phyloP scores from a whole-genome alignment of 2,888 invertebrate species.

The Cancer borealis region DNA sequence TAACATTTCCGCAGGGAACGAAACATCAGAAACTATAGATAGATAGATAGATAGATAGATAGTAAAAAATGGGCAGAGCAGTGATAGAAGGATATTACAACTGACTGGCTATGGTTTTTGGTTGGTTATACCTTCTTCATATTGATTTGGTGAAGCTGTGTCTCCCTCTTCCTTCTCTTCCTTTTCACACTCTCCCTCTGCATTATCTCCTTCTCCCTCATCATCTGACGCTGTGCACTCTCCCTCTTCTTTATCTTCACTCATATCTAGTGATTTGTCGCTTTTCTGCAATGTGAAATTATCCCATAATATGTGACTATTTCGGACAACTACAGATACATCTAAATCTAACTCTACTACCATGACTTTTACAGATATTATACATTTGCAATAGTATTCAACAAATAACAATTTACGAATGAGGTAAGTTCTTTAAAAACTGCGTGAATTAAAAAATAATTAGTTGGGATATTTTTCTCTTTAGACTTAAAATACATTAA shows the following conservation, averaged over 20 bases:
- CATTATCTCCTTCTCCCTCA: not conserved
- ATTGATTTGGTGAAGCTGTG: not conserved
- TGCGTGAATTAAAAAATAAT: too few species aligned
- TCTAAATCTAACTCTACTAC: too few species aligned
- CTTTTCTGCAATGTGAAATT: not conserved
- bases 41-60: not conserved
- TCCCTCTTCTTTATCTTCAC: slow-evolving; percentile 49
- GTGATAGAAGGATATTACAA: not conserved
- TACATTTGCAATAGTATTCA: too few species aligned
- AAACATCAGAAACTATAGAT: not conserved
- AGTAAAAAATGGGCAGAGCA: not conserved
- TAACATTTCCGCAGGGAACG: not conserved
- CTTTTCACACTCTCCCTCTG: slow-evolving; percentile 22
- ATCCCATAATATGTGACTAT: not conserved
- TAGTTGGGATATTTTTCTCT: too few species aligned
- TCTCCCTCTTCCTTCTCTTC: slow-evolving; percentile 38
- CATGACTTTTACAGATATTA: too few species aligned
- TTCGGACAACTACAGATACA: not conserved
- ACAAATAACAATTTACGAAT: too few species aligned
- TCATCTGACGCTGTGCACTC: slow-evolving; percentile 56
- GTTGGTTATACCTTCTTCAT: slow-evolving; percentile 42
- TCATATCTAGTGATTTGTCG: not conserved
- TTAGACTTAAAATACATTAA: too few species aligned
- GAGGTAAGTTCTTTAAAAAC: too few species aligned
- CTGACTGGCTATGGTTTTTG: not conserved